phyloP scores from a whole-genome alignment of 2,113 vertebrate genomes.

The Halichoerus grypus region DNA sequence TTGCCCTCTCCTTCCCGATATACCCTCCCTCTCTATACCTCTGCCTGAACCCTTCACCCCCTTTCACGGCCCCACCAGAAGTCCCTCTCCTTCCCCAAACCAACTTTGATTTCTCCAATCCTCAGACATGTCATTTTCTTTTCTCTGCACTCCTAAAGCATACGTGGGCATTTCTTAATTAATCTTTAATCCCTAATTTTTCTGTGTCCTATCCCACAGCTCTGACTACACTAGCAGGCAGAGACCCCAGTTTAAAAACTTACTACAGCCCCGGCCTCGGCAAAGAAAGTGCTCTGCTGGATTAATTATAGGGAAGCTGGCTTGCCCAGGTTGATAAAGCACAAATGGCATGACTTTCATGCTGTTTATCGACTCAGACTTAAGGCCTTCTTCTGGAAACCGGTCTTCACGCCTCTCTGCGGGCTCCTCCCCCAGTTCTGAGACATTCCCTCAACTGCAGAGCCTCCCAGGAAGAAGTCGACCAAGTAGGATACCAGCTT shows the following conservation, averaged over 20 bases:
- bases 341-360: not conserved
- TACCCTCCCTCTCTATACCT: not conserved
- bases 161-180: not conserved
- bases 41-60: not conserved
- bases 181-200: not conserved
- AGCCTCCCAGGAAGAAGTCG: not conserved
- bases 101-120: not conserved
- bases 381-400: not conserved
- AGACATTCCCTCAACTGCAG: not conserved
- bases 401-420: not conserved
- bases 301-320: not conserved
- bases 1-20: not conserved
- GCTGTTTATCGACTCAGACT: not conserved
- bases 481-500: not conserved
- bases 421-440: not conserved
- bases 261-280: not conserved
- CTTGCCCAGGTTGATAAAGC: not conserved
- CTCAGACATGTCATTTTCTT: not conserved
- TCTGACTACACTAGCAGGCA: not conserved
- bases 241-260: not conserved
- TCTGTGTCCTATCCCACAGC: not conserved
- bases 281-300: not conserved
- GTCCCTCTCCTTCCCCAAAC: not conserved
- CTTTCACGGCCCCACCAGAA: not conserved
- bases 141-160: not conserved